These are phyloP conservation scores for Oligia latruncula DNA, from an alignment of 2,888 invertebrate species.

Conservation along the genomic window DNA sequence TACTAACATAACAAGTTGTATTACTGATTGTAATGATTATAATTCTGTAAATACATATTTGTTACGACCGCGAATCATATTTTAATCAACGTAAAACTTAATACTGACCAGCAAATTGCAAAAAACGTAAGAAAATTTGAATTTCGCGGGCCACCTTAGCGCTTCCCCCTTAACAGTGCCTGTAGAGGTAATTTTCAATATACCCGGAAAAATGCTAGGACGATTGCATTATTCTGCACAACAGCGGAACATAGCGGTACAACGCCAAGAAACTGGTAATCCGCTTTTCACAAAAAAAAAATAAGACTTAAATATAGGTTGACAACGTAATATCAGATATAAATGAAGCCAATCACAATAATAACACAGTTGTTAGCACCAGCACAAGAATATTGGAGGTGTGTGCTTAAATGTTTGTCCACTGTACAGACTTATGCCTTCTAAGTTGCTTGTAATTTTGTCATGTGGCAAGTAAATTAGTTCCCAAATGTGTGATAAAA, in stretches of 20 bases:
- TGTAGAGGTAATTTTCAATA: not conserved
- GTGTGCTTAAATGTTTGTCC: not conserved
- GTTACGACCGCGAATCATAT: no score
- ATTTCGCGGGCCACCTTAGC: no score
- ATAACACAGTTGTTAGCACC: not conserved
- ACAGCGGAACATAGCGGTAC: not conserved
- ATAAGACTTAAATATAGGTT: not conserved
- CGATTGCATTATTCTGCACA: not conserved
- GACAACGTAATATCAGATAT: not conserved
- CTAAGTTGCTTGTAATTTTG: slow-evolving; percentile 18
- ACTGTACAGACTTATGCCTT: not conserved
- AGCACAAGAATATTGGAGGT: not conserved
- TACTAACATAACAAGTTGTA: no score
- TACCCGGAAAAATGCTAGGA: not conserved
- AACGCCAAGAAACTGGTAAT: not conserved
- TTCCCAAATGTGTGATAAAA: not conserved
- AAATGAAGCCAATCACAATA: not conserved
- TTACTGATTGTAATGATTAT: no score
- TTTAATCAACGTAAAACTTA: no score
- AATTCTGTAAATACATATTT: no score
- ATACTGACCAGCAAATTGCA: no score
- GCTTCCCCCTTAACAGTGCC: not conserved
- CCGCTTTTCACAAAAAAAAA: not conserved
- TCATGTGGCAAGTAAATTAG: not conserved
- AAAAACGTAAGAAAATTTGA: no score